A percentile compares a stretch with the other conserved stretches of the same genome.
phyloP scores from a whole-genome alignment of 1,140 invertebrate species.

The Drosophila orosa region DNA sequence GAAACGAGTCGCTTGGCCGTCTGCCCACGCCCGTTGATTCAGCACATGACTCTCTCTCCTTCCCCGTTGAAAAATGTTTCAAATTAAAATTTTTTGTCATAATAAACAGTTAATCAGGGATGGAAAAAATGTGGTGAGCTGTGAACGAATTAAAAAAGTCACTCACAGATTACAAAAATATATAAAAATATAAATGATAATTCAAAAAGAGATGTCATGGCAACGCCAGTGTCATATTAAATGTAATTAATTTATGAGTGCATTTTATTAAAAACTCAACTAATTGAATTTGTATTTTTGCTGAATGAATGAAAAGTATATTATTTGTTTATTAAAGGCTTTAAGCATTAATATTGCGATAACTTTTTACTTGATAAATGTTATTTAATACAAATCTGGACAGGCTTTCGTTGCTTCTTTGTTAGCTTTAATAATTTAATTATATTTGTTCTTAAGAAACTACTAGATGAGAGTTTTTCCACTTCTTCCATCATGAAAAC shows the following conservation, averaged over 20 bases:
- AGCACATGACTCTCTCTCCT: conserved; percentile 8
- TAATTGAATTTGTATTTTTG: conserved; percentile 8
- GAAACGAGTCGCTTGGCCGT: conserved; percentile 45
- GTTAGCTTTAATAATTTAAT: neutral
- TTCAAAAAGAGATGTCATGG: conserved; percentile 6
- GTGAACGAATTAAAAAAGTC: conserved; percentile 8
- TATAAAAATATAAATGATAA: neutral
- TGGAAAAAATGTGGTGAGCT: conserved; percentile 17
- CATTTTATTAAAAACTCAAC: neutral
- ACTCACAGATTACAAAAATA: conserved; percentile 1
- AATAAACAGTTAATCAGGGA: conserved; percentile 71
- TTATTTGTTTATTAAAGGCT: neutral
- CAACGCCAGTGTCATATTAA: conserved; percentile 5
- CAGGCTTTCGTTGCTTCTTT: neutral
- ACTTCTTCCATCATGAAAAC: neutral
- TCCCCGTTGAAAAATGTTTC: conserved; percentile 38
- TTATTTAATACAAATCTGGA: neutral
- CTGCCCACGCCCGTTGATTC: conserved; percentile 57
- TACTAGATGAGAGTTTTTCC: neutral
- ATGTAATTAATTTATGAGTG: conserved; percentile 14
- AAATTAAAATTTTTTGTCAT: conserved; percentile 62
- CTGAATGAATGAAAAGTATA: neutral
- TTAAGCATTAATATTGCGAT: neutral
- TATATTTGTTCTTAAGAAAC: neutral
- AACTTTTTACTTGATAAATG: neutral